phyloP scores from a whole-genome alignment of 23 tunicate species.

The Trididemnum clinides region DNA sequence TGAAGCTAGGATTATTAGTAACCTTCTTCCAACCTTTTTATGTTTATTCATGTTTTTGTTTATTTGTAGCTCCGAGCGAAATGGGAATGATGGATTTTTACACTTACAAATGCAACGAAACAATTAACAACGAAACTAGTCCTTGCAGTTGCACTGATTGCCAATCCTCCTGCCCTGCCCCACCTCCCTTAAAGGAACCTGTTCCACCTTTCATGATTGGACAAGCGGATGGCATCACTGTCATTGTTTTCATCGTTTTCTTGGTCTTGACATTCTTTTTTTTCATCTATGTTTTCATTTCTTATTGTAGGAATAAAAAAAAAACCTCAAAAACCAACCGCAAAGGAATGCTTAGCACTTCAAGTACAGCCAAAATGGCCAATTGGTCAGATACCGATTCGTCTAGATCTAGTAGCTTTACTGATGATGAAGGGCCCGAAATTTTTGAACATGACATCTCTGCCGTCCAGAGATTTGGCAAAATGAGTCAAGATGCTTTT shows the following conservation, averaged over 20 bases:
- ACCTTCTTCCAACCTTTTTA: neutral
- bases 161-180: slow-evolving; percentile 70
- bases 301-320: slow-evolving; percentile 1
- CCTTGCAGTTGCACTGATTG: slow-evolving; percentile 98
- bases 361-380: neutral
- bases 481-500: slow-evolving; percentile 47
- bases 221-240: slow-evolving; percentile 70
- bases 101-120: slow-evolving; percentile 62
- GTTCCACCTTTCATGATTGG: slow-evolving; percentile 72
- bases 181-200: slow-evolving; percentile 51
- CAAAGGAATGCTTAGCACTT: neutral
- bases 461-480: slow-evolving; percentile 41
- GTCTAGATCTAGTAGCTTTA: neutral
- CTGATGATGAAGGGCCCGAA: neutral
- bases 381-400: neutral
- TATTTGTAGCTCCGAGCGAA: slow-evolving; percentile 61
- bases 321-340: neutral
- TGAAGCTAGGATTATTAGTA: neutral
- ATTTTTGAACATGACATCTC: slow-evolving; percentile 4
- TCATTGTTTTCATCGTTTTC: slow-evolving; percentile 76
- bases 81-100: slow-evolving; percentile 15
- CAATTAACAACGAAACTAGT: slow-evolving; percentile 22
- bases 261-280: slow-evolving; percentile 52
- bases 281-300: slow-evolving; percentile 20
- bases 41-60: neutral